Evolutionary conservation across 2,113 vertebrate species (phyloP).

Genomic region (Apodemus sylvaticus): DNA sequence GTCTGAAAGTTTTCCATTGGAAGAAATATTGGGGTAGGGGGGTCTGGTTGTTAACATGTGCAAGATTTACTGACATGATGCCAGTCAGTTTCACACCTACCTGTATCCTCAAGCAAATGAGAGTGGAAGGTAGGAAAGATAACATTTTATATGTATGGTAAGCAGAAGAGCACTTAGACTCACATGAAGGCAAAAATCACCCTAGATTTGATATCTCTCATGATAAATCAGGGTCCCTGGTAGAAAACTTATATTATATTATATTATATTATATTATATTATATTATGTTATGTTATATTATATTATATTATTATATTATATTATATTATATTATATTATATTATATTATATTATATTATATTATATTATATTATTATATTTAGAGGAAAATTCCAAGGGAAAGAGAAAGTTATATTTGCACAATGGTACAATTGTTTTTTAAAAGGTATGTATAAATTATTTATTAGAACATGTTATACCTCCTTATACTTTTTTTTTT

Average conservation of each 20-base stretch:
- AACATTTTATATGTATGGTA: neutral
- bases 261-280: too few species aligned
- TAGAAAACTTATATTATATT: neutral
- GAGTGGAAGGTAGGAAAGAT: neutral
- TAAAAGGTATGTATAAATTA: too few species aligned
- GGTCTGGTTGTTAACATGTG: neutral
- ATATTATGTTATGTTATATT: too few species aligned
- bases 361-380: neutral
- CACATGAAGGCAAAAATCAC: neutral
- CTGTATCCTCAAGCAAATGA: neutral
- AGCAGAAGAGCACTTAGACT: neutral
- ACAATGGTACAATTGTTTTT: neutral
- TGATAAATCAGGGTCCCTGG: neutral
- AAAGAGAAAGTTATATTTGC: neutral
- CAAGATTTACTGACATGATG: neutral
- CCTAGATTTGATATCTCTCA: neutral
- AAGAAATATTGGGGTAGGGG: neutral
- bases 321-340: too few species aligned
- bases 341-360: too few species aligned
- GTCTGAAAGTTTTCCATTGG: neutral
- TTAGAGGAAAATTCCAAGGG: neutral
- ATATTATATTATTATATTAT: too few species aligned
- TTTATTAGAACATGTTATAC: too few species aligned
- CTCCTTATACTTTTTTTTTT: too few species aligned
- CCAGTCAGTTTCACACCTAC: neutral